Conservation (phyloP, 2,113 vertebrate species). For the Sinocyclocheilus anshuiensis region DNA sequence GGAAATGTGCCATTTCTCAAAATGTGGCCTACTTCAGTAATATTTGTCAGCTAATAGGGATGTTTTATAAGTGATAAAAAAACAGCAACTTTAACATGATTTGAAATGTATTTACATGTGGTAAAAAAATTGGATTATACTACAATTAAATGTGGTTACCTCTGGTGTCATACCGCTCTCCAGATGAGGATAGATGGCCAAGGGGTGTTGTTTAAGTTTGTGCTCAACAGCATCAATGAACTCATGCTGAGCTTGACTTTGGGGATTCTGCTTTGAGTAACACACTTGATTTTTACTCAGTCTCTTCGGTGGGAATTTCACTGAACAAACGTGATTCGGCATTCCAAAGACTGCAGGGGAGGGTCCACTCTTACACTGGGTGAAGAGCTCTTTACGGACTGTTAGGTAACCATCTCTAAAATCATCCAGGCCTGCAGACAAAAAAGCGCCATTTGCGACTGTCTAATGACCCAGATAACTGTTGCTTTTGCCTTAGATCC, state of each 20-base stretch:
- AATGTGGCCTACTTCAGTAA: neutral
- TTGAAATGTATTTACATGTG: neutral
- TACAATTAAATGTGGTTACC: constrained; percentile 61
- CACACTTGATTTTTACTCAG: constrained; percentile 60
- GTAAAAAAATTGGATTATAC: neutral
- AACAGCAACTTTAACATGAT: neutral
- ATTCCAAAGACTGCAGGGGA: constrained; percentile 52
- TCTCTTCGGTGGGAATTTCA: constrained; percentile 46
- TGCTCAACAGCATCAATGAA: constrained; percentile 63
- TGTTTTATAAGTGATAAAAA: neutral
- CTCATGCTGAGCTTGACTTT: constrained; percentile 57
- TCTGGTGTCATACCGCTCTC: constrained; percentile 70
- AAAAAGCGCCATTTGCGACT: constrained; percentile 64
- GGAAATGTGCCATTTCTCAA: neutral
- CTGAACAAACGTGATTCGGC: neutral
- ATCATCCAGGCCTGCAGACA: constrained; percentile 66
- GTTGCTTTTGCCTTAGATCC: constrained; percentile 36
- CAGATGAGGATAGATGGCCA: constrained; percentile 67
- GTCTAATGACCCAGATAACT: constrained; percentile 51
- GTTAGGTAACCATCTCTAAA: constrained; percentile 63
- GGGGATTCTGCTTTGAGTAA: constrained; percentile 67
- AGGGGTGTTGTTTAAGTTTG: constrained; percentile 62
- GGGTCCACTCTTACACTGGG: neutral
- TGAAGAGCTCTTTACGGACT: neutral
- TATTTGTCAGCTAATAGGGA: neutral